A percentile compares a stretch with the other conserved stretches of the same genome.
These are phyloP conservation scores for Hystrix cristata DNA, from an alignment of 2,113 vertebrate species.

Conservation along the genomic window DNA sequence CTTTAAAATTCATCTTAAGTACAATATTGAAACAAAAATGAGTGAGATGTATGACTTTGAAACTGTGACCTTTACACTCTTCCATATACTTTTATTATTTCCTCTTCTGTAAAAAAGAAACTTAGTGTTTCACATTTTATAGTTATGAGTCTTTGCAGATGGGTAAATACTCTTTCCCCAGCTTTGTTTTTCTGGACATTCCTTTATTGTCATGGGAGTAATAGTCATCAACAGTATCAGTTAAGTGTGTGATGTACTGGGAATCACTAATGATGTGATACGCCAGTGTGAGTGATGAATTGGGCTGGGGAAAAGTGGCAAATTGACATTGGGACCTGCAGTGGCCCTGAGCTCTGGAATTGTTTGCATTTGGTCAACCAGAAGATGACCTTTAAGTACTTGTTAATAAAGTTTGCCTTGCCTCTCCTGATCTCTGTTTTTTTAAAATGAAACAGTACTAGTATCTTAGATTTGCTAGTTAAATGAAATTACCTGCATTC, in stretches of 20 bases:
- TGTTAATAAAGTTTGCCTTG: neutral
- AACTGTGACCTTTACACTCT: neutral
- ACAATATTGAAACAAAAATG: neutral
- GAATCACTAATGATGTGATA: neutral
- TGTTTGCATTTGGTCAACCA: neutral
- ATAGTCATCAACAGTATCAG: neutral
- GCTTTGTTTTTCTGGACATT: neutral
- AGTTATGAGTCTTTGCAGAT: neutral
- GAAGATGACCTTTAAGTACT: neutral
- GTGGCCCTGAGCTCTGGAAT: neutral
- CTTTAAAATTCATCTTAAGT: neutral
- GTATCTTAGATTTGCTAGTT: neutral
- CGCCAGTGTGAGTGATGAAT: rapidly evolving
- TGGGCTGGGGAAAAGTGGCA: neutral
- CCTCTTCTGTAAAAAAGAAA: neutral
- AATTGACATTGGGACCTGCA: neutral
- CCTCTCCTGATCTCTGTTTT: neutral
- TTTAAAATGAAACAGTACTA: neutral
- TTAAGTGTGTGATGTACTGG: neutral
- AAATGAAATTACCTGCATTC: neutral
- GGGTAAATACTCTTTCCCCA: neutral
- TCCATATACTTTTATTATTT: neutral
- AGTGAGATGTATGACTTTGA: neutral
- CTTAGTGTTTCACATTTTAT: neutral
- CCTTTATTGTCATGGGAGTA: neutral